Base-by-base conservation (phyloP, 37 sponge, comb jelly and placozoan species). In the Oscarella lobularis region DNA sequence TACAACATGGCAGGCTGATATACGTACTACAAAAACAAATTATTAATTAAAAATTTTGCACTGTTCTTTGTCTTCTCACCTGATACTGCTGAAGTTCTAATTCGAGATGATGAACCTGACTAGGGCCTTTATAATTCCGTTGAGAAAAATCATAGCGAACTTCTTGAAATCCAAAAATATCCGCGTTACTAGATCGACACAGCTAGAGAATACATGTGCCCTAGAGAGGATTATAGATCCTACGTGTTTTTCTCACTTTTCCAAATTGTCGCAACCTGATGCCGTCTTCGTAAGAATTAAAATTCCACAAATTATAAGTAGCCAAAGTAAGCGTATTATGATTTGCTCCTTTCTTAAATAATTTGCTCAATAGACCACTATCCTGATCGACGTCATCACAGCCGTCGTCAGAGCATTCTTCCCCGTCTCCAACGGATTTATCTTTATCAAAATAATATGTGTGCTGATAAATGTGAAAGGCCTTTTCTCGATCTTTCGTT, bases 1-100 rank as follows among this genome's bases (percentile, higher is more conserved):
- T 82, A 79, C 41, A 83, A 32, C 85, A 85, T 92, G 41, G 92
- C 92, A 31, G 92, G 88, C 68, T 92, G 92, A 68, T 55, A 92
- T 20, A 92, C 79, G 80, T 72, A 87, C 83, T 92, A 36, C 54
- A 40, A 67, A 65, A 3, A 80, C 2, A 20, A 3, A 5, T 68
- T 68, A 4, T 4, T 68, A 30, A 4, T 30, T 4, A 68, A 68
- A 5, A 14, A 68, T 30, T 68, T 4, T 68, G 4, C 31, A 68
- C 29, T 34, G 31, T 32, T 68, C 9, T 1, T 33, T 14, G 39
- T 65, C 37, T 3, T 30, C 0, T 40, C 66, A 73, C 81, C 75
- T 81, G 83, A 41, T 80, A 89, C 32, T 66, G 81, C 4, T 31
- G 67, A 35, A 89, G 85, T 31, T 60, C 70, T 2, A 36, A 36